Base-by-base conservation (phyloP, 1,140 invertebrate species). In the Platyura marginata region DNA sequence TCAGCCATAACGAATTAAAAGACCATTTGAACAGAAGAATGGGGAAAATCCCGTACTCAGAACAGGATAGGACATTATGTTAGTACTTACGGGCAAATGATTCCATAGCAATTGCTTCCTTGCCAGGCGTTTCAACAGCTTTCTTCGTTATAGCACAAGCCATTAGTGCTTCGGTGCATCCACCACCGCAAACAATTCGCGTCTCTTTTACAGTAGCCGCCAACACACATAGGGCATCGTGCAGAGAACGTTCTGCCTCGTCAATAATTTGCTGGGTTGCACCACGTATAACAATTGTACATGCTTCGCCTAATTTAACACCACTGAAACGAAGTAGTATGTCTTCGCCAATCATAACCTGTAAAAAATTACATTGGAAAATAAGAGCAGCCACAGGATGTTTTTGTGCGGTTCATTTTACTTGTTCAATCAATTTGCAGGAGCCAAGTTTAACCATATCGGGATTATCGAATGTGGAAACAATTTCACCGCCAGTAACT, bases 201-300 rank as follows among this genome's bases (percentile, higher is more conserved):
- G 87, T 81, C 61, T 97, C 92, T 49, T 85, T 85, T 0, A 98
- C 90, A 18, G 95, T 98, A 37, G 93, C 87, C 0, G 89, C 75
- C 18, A 99, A 68, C 1, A 99, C 96, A 64, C 96, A 99, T 0
- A 99, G 70, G 2, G 95, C 96, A 62, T 99, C 96, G 56, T 99
- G 96, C 4, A 99, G 62, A 1, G 95, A 98, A 35, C 96, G 74
- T 51, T 99, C 94, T 2, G 96, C 95, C 66, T 99, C 96, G 54
- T 98, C 95, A 10, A 99, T 73, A 54, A 99, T 98, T 66, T 99
- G 96, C 58, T 97, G 83, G 3, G 96, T 99, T n/a, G 96, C 93
- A 42, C 95, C 96, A 44, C 96, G 78, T 42, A 99, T 81, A 0
- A 99, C 81, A 49, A 99, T 77, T 0, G 92, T 94, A 62, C 96